A percentile compares a stretch with the other conserved stretches of the same genome.
These are phyloP conservation scores for Apoda limacodes DNA, from an alignment of 2,888 invertebrate species.

Conservation along the genomic window DNA sequence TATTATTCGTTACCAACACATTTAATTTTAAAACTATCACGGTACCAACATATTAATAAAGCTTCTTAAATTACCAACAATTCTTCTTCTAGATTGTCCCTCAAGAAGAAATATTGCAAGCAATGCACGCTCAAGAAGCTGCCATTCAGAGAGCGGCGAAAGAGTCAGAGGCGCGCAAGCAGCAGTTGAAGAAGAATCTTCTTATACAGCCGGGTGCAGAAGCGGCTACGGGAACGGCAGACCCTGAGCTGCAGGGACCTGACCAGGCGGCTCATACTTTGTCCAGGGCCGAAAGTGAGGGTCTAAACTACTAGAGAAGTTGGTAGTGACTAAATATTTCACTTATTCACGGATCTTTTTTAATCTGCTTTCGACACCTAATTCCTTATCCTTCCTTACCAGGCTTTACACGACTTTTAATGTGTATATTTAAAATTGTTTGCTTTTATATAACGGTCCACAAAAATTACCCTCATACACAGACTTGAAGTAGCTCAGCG, in stretches of 20 bases:
- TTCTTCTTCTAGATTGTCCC: constrained; percentile 48
- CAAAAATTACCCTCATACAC: no score
- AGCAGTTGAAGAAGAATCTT: constrained; percentile 51
- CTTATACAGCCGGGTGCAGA: constrained; percentile 50
- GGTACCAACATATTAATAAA: no score
- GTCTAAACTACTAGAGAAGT: constrained; percentile 9
- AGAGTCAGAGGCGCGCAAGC: constrained; percentile 71
- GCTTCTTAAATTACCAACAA: no score
- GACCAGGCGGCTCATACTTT: constrained; percentile 61
- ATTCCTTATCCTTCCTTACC: no score
- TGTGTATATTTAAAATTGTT: no score
- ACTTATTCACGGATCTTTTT: no score
- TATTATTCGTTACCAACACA: no score
- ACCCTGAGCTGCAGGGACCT: constrained; percentile 61
- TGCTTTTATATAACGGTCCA: no score
- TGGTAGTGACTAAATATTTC: background rate
- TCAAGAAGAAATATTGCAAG: constrained; percentile 42
- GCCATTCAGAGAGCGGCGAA: constrained; percentile 63
- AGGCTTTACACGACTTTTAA: no score
- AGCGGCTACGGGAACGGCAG: constrained; percentile 38
- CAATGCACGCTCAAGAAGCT: constrained; percentile 63
- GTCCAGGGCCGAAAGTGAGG: constrained; percentile 46
- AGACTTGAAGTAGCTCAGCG: no score
- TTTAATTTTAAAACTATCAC: no score
- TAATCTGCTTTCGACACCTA: no score